Percentiles rank a stretch among this genome's conserved stretches.
Evolutionary conservation across 2,888 invertebrate species (phyloP).

Genomic region (Diploptera punctata): DNA sequence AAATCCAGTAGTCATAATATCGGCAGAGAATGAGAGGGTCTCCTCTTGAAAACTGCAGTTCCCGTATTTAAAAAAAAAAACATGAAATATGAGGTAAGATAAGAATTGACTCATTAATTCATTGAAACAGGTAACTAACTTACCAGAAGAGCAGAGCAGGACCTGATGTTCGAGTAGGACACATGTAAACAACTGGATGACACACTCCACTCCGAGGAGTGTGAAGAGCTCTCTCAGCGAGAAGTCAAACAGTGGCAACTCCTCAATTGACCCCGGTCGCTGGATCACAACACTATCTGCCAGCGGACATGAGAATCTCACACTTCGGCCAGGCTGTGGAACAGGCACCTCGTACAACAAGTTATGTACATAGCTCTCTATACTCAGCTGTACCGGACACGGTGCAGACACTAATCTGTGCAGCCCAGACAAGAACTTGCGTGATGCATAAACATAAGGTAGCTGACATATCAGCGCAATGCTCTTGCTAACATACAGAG

Average conservation of each 20-base stretch:
- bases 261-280: conserved; percentile 77
- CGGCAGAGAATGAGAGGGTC: too few species aligned
- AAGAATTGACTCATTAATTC: too few species aligned
- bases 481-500: conserved; percentile 94
- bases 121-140: too few species aligned
- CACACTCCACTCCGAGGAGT: conserved; percentile 89
- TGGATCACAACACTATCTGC: conserved; percentile 65
- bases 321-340: conserved; percentile 75
- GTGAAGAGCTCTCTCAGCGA: conserved; percentile 87
- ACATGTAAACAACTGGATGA: conserved; percentile 93
- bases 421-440: conserved; percentile 85
- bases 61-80: too few species aligned
- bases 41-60: too few species aligned
- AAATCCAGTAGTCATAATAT: too few species aligned
- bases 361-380: conserved; percentile 96
- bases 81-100: too few species aligned
- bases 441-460: conserved; percentile 87
- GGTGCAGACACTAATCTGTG: conserved; percentile 57
- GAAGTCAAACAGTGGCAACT: conserved; percentile 95
- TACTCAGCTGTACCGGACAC: conserved; percentile 60
- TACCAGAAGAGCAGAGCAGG: conserved; percentile 89
- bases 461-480: conserved; percentile 91
- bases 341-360: conserved; percentile 92
- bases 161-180: conserved; percentile 97
- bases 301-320: conserved; percentile 61